phyloP scores from a whole-genome alignment of 1,140 invertebrate species.

The Latrodectus geometricus region DNA sequence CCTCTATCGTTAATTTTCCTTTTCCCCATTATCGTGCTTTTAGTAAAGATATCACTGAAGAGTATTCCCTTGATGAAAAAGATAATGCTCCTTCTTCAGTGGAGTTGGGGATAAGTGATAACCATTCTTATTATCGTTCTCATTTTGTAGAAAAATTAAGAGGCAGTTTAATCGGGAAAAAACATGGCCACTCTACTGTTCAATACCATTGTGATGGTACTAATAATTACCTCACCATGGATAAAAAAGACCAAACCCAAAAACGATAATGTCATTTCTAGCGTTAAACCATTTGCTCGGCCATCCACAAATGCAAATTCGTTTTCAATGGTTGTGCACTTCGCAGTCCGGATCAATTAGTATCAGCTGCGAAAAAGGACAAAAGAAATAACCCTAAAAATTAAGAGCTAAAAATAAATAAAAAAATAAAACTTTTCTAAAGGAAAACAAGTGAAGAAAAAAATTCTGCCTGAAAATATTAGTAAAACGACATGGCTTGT shows the following conservation, averaged over 20 bases:
- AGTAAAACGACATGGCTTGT: background rate
- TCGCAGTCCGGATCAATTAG: conserved; percentile 46
- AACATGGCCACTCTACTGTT: background rate
- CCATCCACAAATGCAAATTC: conserved; percentile 42
- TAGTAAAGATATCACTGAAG: no score
- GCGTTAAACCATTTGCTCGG: conserved; percentile 38
- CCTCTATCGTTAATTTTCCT: no score
- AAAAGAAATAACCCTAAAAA: conserved; percentile 25
- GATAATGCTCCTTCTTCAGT: no score
- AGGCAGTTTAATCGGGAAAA: conserved; percentile 20
- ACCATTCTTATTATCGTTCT: conserved; percentile 19
- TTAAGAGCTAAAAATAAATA: conserved; percentile 7
- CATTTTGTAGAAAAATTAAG: conserved; percentile 11
- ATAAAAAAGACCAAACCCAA: background rate
- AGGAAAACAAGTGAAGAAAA: background rate
- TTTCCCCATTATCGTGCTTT: no score
- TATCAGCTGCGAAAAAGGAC: conserved; percentile 40
- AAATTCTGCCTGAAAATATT: conserved; percentile 11
- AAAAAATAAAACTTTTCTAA: background rate
- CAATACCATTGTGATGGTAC: conserved; percentile 9
- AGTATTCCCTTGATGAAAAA: no score
- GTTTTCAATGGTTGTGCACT: conserved; percentile 27
- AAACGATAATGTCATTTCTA: conserved; percentile 14
- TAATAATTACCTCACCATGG: conserved; percentile 25
- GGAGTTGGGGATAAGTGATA: no score